These are phyloP conservation scores for Tupaia chinensis DNA, from an alignment of 2,113 vertebrate genomes.

Conservation along the genomic window DNA sequence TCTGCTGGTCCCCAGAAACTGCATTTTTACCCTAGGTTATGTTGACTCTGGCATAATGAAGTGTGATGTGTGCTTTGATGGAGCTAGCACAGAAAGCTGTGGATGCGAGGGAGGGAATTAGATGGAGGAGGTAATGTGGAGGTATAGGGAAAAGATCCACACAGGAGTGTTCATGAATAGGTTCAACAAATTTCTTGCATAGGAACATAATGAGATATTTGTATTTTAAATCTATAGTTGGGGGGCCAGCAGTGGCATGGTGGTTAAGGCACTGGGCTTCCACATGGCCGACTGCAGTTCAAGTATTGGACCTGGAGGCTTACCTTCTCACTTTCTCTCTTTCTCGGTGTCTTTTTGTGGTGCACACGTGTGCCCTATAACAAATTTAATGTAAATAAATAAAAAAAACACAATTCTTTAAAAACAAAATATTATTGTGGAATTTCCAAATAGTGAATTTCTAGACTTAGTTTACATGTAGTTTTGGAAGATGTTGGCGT, in stretches of 20 bases:
- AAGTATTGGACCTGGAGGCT: too few species aligned
- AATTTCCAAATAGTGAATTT: constrained; percentile 61
- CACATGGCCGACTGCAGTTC: too few species aligned
- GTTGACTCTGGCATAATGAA: neutral
- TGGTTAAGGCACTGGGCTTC: too few species aligned
- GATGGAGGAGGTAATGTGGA: neutral
- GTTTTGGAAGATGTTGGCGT: neutral
- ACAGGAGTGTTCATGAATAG: neutral
- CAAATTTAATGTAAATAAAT: too few species aligned
- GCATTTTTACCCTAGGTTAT: neutral
- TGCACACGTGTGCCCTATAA: too few species aligned
- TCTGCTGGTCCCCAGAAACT: neutral
- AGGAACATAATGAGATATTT: neutral
- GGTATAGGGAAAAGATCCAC: too few species aligned
- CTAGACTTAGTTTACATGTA: constrained; percentile 9
- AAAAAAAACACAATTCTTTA: too few species aligned
- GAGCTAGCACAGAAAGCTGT: neutral
- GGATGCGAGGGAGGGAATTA: neutral
- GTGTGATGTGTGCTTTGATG: neutral
- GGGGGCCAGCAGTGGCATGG: too few species aligned
- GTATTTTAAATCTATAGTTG: constrained; percentile 1
- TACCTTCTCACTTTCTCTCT: too few species aligned
- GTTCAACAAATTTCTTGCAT: neutral
- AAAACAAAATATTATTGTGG: neutral
- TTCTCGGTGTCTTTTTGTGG: too few species aligned